Conservation (phyloP, 2,113 vertebrate species). For the Fukomys damarensis region DNA sequence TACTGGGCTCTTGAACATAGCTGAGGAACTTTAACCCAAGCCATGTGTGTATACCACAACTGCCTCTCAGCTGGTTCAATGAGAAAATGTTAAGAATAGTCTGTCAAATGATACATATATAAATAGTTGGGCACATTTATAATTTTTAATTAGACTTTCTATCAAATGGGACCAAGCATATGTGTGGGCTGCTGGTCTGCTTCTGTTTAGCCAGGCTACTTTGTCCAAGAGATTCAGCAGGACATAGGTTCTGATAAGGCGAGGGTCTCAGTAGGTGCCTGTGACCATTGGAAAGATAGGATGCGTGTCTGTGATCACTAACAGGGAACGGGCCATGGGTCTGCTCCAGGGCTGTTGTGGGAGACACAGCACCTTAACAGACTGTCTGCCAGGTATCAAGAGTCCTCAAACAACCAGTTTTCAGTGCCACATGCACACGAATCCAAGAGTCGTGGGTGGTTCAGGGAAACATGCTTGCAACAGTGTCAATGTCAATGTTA, state of each 20-base stretch:
- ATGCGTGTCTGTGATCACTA: conserved; percentile 77
- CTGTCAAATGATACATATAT: conserved; percentile 11
- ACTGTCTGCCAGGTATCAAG: conserved; percentile 31
- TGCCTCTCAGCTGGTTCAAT: background rate
- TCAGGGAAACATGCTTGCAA: conserved; percentile 9
- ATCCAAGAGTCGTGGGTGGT: background rate
- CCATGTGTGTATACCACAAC: background rate
- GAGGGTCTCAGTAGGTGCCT: conserved; percentile 6
- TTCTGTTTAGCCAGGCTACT: background rate
- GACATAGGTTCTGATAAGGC: conserved; percentile 8
- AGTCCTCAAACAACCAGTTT: conserved; percentile 14
- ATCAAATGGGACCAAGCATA: conserved; percentile 68
- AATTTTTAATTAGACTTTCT: conserved; percentile 59
- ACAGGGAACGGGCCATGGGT: background rate
- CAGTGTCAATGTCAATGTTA: conserved; percentile 30
- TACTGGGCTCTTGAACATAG: background rate
- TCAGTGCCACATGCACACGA: conserved; percentile 54
- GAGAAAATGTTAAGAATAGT: conserved; percentile 7
- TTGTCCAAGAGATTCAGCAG: background rate
- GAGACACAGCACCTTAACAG: conserved; percentile 72
- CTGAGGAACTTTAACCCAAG: background rate
- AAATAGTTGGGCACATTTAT: conserved; percentile 54
- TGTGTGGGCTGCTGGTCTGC: conserved; percentile 26
- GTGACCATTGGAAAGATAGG: conserved; percentile 4
- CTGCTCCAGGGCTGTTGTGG: conserved; percentile 59